Conservation (phyloP, 2,113 vertebrate genomes). For the Nestor notabilis region DNA sequence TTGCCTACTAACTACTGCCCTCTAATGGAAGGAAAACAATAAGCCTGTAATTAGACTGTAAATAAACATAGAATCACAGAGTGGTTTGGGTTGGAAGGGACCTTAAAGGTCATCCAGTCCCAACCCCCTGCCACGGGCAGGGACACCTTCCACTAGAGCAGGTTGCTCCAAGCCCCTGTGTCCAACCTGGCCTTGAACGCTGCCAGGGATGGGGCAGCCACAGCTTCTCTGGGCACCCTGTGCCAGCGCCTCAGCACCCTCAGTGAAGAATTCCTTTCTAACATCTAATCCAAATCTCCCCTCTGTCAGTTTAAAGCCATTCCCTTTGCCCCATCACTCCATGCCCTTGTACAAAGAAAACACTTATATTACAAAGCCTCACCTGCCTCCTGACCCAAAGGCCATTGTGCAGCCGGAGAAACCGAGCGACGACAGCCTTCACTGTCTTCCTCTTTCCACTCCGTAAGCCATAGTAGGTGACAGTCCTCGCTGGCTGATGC, state of each 20-base stretch:
- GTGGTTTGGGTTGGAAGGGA: too few relatives aligned
- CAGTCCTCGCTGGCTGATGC: slow-evolving; percentile 77
- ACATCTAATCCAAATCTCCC: background rate
- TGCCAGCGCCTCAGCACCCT: too few relatives aligned
- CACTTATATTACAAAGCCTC: background rate
- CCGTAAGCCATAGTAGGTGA: slow-evolving; percentile 83
- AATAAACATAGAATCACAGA: too few relatives aligned
- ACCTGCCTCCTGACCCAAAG: slow-evolving; percentile 95
- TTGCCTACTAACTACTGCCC: background rate
- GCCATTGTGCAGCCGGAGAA: slow-evolving; percentile 91
- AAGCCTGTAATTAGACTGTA: too few relatives aligned
- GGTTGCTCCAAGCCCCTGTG: too few relatives aligned
- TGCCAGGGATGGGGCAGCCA: background rate
- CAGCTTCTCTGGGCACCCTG: background rate
- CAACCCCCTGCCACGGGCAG: too few relatives aligned
- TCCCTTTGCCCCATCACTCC: background rate
- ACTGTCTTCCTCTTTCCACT: slow-evolving; percentile 90
- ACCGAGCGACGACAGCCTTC: slow-evolving; percentile 83
- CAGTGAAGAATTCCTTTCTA: background rate
- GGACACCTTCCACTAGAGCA: too few relatives aligned
- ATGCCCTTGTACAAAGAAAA: background rate
- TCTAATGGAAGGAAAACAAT: background rate
- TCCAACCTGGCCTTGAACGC: too few relatives aligned
- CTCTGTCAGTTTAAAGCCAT: background rate
- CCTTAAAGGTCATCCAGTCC: too few relatives aligned